Percentiles rank a stretch among this genome's conserved stretches.
Conservation (phyloP, 1,140 invertebrate species). For the Limonius californicus region DNA sequence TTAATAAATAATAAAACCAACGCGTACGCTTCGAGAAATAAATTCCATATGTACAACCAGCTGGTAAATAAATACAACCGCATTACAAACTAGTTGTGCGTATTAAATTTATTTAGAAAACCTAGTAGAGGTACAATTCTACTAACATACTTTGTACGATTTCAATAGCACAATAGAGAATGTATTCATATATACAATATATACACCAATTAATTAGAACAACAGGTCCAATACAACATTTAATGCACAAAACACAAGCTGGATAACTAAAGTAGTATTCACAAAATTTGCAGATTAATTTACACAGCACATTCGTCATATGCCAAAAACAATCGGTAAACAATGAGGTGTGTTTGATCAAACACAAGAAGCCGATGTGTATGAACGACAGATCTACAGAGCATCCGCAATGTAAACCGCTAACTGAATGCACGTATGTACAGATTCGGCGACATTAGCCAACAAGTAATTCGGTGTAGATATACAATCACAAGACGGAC, state of each 20-base stretch:
- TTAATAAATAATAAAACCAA: slow-evolving; percentile 27
- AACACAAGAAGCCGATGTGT: slow-evolving; percentile 8
- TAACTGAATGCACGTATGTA: slow-evolving; percentile 27
- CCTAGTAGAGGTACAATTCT: not conserved
- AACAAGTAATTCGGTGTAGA: slow-evolving; percentile 33
- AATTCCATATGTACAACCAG: slow-evolving; percentile 25
- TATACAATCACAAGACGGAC: slow-evolving; percentile 36
- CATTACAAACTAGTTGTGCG: slow-evolving; percentile 25
- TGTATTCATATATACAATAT: slow-evolving; percentile 11
- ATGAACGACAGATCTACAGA: not conserved
- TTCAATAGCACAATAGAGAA: slow-evolving; percentile 11
- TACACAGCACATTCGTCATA: not conserved
- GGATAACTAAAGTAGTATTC: not conserved
- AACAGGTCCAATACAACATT: slow-evolving; percentile 7
- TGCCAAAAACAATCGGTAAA: not conserved
- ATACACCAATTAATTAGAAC: slow-evolving; percentile 9
- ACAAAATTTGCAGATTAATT: not conserved
- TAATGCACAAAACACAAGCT: slow-evolving; percentile 4
- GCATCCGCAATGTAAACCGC: not conserved
- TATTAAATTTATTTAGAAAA: slow-evolving; percentile 24
- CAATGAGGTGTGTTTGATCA: not conserved
- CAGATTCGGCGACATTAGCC: slow-evolving; percentile 44
- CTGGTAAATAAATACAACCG: slow-evolving; percentile 13
- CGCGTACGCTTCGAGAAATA: slow-evolving; percentile 22
- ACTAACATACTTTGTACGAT: slow-evolving; percentile 3